Evolutionary conservation across 2,113 vertebrate genomes (phyloP).

Genomic region (Osmerus mordax): DNA sequence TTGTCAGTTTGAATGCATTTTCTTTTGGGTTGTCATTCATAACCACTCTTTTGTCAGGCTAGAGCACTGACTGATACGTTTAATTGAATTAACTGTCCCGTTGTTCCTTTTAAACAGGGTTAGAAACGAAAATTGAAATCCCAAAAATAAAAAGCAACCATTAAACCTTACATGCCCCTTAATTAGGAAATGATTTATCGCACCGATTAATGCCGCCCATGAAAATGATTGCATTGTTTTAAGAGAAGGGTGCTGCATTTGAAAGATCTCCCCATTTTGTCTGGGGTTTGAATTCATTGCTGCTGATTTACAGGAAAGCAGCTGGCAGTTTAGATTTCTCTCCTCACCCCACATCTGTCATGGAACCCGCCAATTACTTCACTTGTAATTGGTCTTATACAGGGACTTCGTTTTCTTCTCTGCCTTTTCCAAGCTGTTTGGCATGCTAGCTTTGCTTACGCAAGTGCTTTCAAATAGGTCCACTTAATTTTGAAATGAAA

Average conservation of each 20-base stretch:
- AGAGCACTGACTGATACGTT: slow-evolving; percentile 3
- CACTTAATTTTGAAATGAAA: slow-evolving; percentile 8
- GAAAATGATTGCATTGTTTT: slow-evolving; percentile 37
- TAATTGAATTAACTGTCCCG: slow-evolving; percentile 11
- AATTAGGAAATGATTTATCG: slow-evolving; percentile 26
- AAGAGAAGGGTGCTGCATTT: slow-evolving; percentile 11
- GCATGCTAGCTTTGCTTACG: slow-evolving; percentile 16
- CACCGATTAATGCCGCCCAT: slow-evolving; percentile 24
- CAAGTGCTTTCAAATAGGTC: slow-evolving; percentile 15
- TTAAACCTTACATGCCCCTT: slow-evolving; percentile 5
- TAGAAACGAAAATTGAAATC: slow-evolving; percentile 11
- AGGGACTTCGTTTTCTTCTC: slow-evolving; percentile 11
- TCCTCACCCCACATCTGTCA: slow-evolving; percentile 11
- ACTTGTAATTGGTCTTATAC: slow-evolving; percentile 36
- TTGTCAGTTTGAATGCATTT: not conserved
- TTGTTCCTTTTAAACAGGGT: slow-evolving; percentile 13
- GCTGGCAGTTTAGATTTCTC: slow-evolving; percentile 11
- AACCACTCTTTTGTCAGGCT: not conserved
- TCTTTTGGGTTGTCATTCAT: not conserved
- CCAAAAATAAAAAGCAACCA: slow-evolving; percentile 21
- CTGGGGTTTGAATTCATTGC: slow-evolving; percentile 22
- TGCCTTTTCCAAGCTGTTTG: slow-evolving; percentile 6
- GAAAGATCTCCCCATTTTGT: slow-evolving; percentile 22
- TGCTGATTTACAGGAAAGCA: slow-evolving; percentile 24
- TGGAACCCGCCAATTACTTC: slow-evolving; percentile 11